These are phyloP conservation scores for Pelodiscus sinensis DNA, from an alignment of 2,113 vertebrate genomes.

Conservation along the genomic window DNA sequence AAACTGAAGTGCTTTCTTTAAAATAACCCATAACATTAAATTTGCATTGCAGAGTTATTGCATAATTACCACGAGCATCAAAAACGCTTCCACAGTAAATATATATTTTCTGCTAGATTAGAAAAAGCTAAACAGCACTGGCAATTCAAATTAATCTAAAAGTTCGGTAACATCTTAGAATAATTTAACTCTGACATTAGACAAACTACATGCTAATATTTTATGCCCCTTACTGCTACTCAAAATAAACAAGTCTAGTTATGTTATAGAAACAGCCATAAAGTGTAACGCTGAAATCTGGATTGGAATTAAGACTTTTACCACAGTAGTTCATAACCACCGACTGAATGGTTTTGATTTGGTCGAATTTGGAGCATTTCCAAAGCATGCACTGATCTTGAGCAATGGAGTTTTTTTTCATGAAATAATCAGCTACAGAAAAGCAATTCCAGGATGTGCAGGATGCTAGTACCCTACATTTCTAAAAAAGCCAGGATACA, in stretches of 20 bases:
- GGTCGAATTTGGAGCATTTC: neutral
- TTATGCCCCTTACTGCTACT: neutral
- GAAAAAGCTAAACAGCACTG: neutral
- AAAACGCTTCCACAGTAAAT: conserved; percentile 13
- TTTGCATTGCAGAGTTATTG: neutral
- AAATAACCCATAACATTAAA: conserved; percentile 17
- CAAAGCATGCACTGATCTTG: neutral
- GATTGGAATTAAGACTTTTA: neutral
- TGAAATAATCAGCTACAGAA: neutral
- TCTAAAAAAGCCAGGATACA: neutral
- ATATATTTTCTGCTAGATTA: neutral
- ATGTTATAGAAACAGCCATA: neutral
- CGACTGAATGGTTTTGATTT: neutral
- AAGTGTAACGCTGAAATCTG: neutral
- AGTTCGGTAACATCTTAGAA: neutral
- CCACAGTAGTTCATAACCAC: neutral
- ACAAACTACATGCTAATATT: neutral
- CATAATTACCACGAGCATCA: neutral
- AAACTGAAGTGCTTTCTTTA: neutral
- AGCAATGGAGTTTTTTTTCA: neutral
- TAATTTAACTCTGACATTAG: neutral
- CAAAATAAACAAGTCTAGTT: neutral
- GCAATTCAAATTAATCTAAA: neutral
- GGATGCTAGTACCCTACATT: neutral
- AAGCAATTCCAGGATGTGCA: neutral